A percentile compares a stretch with the other conserved stretches of the same genome.
Evolutionary conservation across 2,888 invertebrate genomes (phyloP).

Genomic region (Allolobophora icterica): DNA sequence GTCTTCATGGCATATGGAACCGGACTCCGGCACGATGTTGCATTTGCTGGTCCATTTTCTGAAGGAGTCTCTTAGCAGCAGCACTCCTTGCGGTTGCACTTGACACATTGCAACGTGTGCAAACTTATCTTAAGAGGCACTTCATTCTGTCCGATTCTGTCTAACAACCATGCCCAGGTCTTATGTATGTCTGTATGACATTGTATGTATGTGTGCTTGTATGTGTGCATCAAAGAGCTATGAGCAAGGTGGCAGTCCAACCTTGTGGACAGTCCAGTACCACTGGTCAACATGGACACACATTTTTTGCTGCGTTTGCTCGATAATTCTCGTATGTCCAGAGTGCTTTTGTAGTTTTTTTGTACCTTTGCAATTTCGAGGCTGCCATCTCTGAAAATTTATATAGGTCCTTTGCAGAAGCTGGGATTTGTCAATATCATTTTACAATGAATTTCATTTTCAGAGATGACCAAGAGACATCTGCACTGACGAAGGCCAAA

Average conservation of each 20-base stretch:
- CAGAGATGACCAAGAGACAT: neutral
- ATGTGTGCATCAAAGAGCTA: too few species aligned
- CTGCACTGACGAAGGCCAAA: conserved; percentile 6
- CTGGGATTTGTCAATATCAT: too few species aligned
- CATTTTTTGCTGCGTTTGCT: too few species aligned
- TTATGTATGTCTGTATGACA: neutral
- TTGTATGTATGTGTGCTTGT: neutral
- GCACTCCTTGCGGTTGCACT: neutral
- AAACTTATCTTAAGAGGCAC: neutral
- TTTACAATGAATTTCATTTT: neutral
- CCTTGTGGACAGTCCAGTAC: too few species aligned
- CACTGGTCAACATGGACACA: too few species aligned
- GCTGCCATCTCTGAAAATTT: neutral
- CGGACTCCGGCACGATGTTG: neutral
- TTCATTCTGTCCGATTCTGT: neutral
- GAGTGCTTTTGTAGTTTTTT: too few species aligned
- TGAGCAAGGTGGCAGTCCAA: too few species aligned
- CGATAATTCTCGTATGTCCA: too few species aligned
- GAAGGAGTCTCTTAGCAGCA: neutral
- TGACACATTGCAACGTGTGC: neutral
- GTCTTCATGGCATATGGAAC: neutral
- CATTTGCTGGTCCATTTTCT: neutral
- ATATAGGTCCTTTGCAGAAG: neutral
- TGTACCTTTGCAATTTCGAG: neutral
- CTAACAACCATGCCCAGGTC: neutral